Percentiles rank a stretch among this genome's conserved stretches.
phyloP scores from a whole-genome alignment of 2,113 vertebrate species.

The Lophotis ruficrista region DNA sequence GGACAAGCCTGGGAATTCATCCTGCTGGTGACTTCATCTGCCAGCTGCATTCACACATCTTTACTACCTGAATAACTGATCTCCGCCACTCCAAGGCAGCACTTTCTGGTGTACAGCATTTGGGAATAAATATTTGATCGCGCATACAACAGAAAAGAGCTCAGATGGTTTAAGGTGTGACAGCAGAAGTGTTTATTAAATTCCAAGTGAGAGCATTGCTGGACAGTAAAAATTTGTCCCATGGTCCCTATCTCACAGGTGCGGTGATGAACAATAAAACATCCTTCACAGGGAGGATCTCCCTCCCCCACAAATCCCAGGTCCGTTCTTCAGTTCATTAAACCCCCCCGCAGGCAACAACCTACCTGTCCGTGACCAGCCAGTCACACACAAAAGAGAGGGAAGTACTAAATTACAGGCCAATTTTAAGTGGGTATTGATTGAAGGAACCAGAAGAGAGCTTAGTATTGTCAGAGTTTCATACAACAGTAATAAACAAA shows the following conservation, averaged over 20 bases:
- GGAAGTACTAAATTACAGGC: conserved; percentile 46
- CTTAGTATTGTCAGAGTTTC: conserved; percentile 1
- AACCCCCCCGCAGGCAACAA: conserved; percentile 10
- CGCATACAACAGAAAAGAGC: conserved; percentile 38
- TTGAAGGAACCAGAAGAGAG: conserved; percentile 50
- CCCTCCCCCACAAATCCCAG: not conserved
- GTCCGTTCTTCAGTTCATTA: conserved; percentile 1
- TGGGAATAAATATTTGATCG: conserved; percentile 77
- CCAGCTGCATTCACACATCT: conserved; percentile 80
- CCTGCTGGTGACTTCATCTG: conserved; percentile 68
- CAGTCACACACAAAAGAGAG: not conserved
- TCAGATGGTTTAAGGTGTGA: conserved; percentile 73
- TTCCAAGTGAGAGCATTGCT: conserved; percentile 32
- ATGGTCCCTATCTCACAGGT: conserved; percentile 15
- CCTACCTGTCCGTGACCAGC: not conserved
- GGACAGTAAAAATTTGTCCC: conserved; percentile 17
- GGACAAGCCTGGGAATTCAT: conserved; percentile 76
- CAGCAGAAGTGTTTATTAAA: conserved; percentile 64
- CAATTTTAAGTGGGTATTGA: conserved; percentile 52
- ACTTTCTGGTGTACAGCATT: conserved; percentile 61
- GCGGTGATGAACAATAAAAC: conserved; percentile 22
- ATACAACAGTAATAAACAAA: conserved; percentile 19
- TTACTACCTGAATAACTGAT: conserved; percentile 78
- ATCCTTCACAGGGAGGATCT: not conserved
- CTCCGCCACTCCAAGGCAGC: conserved; percentile 47